A percentile compares a stretch with the other conserved stretches of the same genome.
Conservation (phyloP, 2,888 invertebrate species). For the Nomada lathburiana region DNA sequence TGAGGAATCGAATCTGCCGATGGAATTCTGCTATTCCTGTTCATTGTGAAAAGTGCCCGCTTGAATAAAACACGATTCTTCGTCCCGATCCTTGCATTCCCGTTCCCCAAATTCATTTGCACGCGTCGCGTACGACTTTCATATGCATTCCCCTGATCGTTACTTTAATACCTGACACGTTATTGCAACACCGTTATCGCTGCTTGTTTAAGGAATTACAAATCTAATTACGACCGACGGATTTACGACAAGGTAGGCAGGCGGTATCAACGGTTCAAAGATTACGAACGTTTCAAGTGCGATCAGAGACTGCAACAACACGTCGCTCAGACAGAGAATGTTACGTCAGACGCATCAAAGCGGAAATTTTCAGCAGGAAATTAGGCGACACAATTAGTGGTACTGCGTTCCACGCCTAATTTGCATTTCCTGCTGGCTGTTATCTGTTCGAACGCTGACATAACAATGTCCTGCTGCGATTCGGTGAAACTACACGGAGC, state of each 20-base stretch:
- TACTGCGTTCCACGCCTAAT: slow-evolving; percentile 39
- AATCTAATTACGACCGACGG: neutral
- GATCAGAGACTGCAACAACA: slow-evolving; percentile 8
- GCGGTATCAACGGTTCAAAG: neutral
- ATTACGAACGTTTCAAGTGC: slow-evolving; percentile 14
- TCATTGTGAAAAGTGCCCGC: slow-evolving; percentile 44
- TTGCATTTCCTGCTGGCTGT: slow-evolving; percentile 54
- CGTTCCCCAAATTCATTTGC: neutral
- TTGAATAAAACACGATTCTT: neutral
- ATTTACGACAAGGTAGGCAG: neutral
- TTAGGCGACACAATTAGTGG: slow-evolving; percentile 49
- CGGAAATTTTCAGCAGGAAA: slow-evolving; percentile 59
- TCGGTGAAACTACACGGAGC: neutral
- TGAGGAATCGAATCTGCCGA: slow-evolving; percentile 88
- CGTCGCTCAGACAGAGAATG: slow-evolving; percentile 12
- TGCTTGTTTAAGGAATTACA: neutral
- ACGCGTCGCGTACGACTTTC: neutral
- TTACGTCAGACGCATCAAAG: slow-evolving; percentile 51
- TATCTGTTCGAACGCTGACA: slow-evolving; percentile 24
- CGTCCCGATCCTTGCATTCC: neutral
- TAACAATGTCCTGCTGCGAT: slow-evolving; percentile 28
- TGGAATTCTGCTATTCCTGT: slow-evolving; percentile 87
- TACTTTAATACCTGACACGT: neutral
- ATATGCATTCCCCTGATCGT: too few species aligned
- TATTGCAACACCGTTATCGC: neutral